Base-by-base conservation (phyloP, 2,797 vertebrate species). In the Myripristis murdjan region DNA sequence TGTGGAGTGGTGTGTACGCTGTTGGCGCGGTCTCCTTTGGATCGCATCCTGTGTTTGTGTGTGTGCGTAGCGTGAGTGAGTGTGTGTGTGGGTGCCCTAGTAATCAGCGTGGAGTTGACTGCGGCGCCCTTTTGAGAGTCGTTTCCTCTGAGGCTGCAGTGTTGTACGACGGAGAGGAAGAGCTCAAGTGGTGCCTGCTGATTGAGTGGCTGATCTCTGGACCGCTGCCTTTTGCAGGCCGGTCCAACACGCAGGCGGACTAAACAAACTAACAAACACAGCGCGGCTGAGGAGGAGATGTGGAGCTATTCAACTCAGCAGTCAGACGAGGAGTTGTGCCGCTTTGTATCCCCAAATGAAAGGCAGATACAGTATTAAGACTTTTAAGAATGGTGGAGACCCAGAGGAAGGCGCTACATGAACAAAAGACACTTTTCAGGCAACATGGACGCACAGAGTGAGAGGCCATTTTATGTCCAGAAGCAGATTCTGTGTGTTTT, bases 121-220 rank as follows among this genome's bases (percentile, higher is more conserved):
- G 72, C 75, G 80, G 83, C 56, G 79, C 16, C 22, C 68, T 81
- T 85, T 85, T 83, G 28, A 83, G 31, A 80, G 64, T 70, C 1
- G 12, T 65, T 89, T 92, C 86, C 83, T 81, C 23, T 43, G 75
- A 68, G 51, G 61, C 23, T 4, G 68, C 0, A 37, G 16, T 20
- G 79, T 61, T 77, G 49, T 75, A 41, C 64, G 22, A 81, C 28
- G 5, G 55, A 75, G 76, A 85, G 80, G 76, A 83, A 76, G 73
- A 75, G 69, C 68, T 69, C 43, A 64, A 83, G 53, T 0, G 52
- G 49, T 52, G 69, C 81, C 82, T 69, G 82, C 76, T 81, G 89
- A 44, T 1, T 22, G 48, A 73, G 49, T 52, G 74, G 58, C 63
- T 41, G 79, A 73, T 83, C 24, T 76, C 66, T 86, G 86, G 64